Evolutionary conservation across 2,888 invertebrate species (phyloP).

Genomic region (Xanthia icteritia): DNA sequence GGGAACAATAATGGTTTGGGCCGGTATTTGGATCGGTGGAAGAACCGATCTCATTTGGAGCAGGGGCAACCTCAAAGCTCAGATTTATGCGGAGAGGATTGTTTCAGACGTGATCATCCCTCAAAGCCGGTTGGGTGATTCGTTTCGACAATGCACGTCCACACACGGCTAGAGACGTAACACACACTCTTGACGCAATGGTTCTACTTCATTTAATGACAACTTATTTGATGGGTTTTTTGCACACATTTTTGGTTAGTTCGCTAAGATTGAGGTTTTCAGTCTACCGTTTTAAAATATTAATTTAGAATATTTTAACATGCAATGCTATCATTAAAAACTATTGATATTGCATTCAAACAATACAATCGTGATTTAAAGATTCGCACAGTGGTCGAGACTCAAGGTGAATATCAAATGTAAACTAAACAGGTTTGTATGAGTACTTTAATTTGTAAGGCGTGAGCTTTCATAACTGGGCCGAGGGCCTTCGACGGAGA

Average conservation of each 20-base stretch:
- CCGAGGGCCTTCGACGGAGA: constrained; percentile 33
- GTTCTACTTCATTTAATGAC: background rate
- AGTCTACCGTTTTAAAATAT: background rate
- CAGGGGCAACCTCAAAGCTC: no score
- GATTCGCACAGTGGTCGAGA: background rate
- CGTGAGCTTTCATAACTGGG: constrained; percentile 41
- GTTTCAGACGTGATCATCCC: no score
- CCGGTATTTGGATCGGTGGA: no score
- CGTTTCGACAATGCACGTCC: no score
- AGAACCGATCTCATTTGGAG: no score
- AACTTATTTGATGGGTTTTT: no score
- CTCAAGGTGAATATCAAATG: constrained; percentile 27
- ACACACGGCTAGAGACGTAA: no score
- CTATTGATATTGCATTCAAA: background rate
- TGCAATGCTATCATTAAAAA: background rate
- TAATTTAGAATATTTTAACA: background rate
- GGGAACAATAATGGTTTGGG: no score
- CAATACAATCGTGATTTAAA: background rate
- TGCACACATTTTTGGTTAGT: background rate
- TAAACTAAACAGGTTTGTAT: constrained; percentile 35
- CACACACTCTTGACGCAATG: background rate
- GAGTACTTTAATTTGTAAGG: constrained; percentile 16
- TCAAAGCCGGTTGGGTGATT: no score
- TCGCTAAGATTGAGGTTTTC: background rate
- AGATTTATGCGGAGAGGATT: no score